Evolutionary conservation across 2,113 vertebrate genomes (phyloP).

Genomic region (Paradisaea rubra): DNA sequence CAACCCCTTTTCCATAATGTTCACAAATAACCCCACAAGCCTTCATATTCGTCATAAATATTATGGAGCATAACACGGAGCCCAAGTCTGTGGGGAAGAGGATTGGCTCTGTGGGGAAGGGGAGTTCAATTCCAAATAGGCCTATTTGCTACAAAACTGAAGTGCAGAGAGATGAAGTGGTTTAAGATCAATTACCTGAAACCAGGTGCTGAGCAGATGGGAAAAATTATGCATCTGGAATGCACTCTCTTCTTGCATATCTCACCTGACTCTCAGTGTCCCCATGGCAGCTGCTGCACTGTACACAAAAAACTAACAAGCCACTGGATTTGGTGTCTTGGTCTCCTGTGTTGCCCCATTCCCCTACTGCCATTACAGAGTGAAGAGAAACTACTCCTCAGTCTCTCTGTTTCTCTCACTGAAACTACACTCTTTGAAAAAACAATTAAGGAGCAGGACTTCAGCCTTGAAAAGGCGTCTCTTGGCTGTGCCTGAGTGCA

Average conservation of each 20-base stretch:
- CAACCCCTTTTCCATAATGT: not conserved
- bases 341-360: rapidly evolving
- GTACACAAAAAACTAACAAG: not conserved
- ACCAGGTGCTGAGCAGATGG: slow-evolving; percentile 21
- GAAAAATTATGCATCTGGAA: not conserved
- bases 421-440: not conserved
- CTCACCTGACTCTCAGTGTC: not conserved
- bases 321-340: not conserved
- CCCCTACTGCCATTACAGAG: not conserved
- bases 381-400: not conserved
- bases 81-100: not conserved
- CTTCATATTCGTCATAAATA: not conserved
- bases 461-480: not conserved
- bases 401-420: not conserved
- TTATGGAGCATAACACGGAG: rapidly evolving
- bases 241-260: not conserved
- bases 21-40: not conserved
- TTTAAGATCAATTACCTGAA: slow-evolving; percentile 20
- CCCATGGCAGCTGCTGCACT: not conserved
- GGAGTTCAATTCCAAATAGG: not conserved
- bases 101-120: not conserved
- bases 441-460: not conserved
- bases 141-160: not conserved
- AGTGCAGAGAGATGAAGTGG: not conserved
- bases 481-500: not conserved